Percentiles rank a stretch among this genome's conserved stretches.
Conservation (phyloP, 2,888 invertebrate species). For the Tethea ocularis region DNA sequence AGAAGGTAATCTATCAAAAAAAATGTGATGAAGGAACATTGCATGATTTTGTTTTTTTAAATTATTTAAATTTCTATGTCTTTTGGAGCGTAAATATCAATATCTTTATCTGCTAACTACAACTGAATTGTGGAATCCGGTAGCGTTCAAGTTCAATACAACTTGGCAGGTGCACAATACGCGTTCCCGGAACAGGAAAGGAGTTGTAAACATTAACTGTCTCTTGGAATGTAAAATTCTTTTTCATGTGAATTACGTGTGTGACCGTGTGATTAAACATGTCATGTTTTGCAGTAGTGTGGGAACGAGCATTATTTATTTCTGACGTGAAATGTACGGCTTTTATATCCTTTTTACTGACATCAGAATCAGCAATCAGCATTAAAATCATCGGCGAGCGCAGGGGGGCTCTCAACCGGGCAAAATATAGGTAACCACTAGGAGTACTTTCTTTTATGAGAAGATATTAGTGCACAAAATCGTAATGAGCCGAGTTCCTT, state of each 20-base stretch:
- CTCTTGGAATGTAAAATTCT: neutral
- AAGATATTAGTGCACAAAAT: too few species aligned
- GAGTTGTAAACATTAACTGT: conserved; percentile 1
- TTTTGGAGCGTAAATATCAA: neutral
- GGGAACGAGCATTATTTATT: neutral
- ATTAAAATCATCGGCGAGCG: too few species aligned
- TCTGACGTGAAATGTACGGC: too few species aligned
- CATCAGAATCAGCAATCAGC: too few species aligned
- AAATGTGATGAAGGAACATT: too few species aligned
- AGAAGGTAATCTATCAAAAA: too few species aligned
- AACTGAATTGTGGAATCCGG: neutral
- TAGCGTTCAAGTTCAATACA: neutral
- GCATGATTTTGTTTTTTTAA: too few species aligned
- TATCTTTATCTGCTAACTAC: neutral
- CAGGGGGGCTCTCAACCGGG: too few species aligned
- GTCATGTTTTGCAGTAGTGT: neutral
- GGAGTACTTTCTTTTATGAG: too few species aligned
- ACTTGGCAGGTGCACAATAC: neutral
- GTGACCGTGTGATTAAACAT: neutral
- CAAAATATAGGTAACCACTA: too few species aligned
- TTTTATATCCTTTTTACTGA: too few species aligned
- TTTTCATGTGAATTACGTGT: neutral
- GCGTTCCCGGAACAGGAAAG: conserved; percentile 4
- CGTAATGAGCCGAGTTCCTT: too few species aligned
- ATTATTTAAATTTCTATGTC: neutral